These are phyloP conservation scores for Heliopora coerulea DNA, from an alignment of 92 coral and sea anemone species.

Conservation along the genomic window DNA sequence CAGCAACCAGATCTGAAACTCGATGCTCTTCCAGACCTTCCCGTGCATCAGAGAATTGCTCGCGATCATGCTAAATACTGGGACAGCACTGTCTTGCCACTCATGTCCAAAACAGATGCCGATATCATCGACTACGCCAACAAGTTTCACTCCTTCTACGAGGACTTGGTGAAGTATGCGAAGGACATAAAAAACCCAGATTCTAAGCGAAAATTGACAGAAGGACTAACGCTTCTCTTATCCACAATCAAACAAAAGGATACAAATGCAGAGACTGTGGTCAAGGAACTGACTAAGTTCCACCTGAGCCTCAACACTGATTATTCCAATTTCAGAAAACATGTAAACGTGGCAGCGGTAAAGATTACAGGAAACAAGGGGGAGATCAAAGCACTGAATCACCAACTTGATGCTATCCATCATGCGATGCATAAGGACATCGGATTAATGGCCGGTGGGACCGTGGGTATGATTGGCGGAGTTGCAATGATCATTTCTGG, in stretches of 20 bases:
- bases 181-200: background rate
- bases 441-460: constrained; percentile 41
- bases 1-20: constrained; percentile 37
- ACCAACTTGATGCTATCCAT: constrained; percentile 1
- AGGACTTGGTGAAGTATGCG: constrained; percentile 35
- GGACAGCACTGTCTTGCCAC: constrained; percentile 21
- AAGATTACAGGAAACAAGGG: constrained; percentile 26
- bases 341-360: constrained; percentile 6
- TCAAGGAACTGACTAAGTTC: constrained; percentile 11
- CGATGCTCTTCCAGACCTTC: constrained; percentile 21
- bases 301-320: constrained; percentile 20
- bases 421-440: constrained; percentile 21
- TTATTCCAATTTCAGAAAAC: background rate
- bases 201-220: constrained; percentile 12
- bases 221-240: constrained; percentile 15
- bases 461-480: background rate
- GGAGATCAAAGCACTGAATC: background rate
- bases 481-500: constrained; percentile 3
- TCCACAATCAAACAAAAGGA: constrained; percentile 3
- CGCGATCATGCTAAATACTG: constrained; percentile 24
- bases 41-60: constrained; percentile 26
- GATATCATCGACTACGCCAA: constrained; percentile 36
- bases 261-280: constrained; percentile 7
- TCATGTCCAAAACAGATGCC: constrained; percentile 35
- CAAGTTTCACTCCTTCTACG: constrained; percentile 31